Conservation (phyloP, 2,113 vertebrate genomes). For the zebrafish (Danio rerio) region GRCz12tu NC_133189.1:36591501-36592000, state of each 20-base stretch:
- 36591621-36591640: conserved; percentile 66
- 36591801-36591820: conserved; percentile 37
- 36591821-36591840: conserved; percentile 19
- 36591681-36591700: conserved; percentile 73
- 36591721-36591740: conserved; percentile 54
- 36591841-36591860: conserved; percentile 34
- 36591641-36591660: conserved; percentile 54
- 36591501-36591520: conserved; percentile 58
- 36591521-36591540: conserved; percentile 51
- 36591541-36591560: conserved; percentile 39
- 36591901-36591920: conserved; percentile 43
- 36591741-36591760: conserved; percentile 49
- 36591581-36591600: conserved; percentile 49
- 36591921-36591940: conserved; percentile 51
- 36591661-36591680: conserved; percentile 65
- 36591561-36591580: conserved; percentile 54
- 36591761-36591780: conserved; percentile 25
- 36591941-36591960: conserved; percentile 50
- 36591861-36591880: conserved; percentile 35
- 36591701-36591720: conserved; percentile 56
- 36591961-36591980: conserved; percentile 46
- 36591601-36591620: conserved; percentile 68
- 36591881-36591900: conserved; percentile 38
- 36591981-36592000: conserved; percentile 52
- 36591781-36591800: conserved; percentile 37